Evolutionary conservation across 2,113 vertebrate genomes (phyloP).

Genomic region (Nesogale talazaci): DNA sequence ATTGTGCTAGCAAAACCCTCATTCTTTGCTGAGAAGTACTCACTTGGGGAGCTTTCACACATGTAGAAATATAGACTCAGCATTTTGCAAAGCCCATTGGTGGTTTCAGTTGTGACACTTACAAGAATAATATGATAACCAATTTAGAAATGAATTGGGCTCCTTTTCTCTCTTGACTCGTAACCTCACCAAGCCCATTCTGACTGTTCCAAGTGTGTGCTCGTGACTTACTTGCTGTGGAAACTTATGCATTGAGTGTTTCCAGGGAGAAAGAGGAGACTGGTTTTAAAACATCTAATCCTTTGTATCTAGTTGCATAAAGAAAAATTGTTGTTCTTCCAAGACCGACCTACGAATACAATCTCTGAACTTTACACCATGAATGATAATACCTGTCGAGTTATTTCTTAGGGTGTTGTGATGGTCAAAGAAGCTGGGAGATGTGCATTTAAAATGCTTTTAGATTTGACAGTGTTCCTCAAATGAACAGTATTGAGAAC

Average conservation of each 20-base stretch:
- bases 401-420: neutral
- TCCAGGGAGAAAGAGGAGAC: constrained; percentile 31
- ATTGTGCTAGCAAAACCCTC: constrained; percentile 81
- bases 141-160: constrained; percentile 87
- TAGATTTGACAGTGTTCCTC: constrained; percentile 7
- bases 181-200: constrained; percentile 67
- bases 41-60: constrained; percentile 84
- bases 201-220: constrained; percentile 73
- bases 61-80: constrained; percentile 86
- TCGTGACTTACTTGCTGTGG: constrained; percentile 58
- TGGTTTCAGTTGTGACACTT: constrained; percentile 88
- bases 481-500: neutral
- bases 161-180: constrained; percentile 84
- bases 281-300: constrained; percentile 44
- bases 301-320: constrained; percentile 42
- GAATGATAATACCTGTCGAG: neutral
- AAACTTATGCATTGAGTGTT: constrained; percentile 48
- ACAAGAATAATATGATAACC: constrained; percentile 88
- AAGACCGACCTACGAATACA: constrained; percentile 6
- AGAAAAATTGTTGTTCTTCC: constrained; percentile 49
- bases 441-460: constrained; percentile 47
- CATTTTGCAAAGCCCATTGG: constrained; percentile 82
- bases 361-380: neutral
- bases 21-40: constrained; percentile 84
- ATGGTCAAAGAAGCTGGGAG: neutral